Base-by-base conservation (phyloP, 2,113 vertebrate species). In the Solea solea region DNA sequence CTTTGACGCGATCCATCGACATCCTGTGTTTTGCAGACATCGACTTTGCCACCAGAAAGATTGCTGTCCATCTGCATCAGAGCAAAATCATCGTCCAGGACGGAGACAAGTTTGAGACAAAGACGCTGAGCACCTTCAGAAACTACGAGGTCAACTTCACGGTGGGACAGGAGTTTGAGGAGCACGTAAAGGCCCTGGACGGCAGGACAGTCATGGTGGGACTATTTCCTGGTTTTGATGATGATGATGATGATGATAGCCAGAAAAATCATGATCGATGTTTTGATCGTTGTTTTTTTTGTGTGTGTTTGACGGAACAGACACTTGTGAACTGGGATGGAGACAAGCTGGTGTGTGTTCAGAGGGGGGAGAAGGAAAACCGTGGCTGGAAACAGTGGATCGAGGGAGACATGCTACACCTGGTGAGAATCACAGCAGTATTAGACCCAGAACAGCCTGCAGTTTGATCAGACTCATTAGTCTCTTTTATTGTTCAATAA, bases 341-440 rank as follows among this genome's bases (percentile, higher is more conserved):
- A 0, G 94, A 98, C 70, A 95, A 94, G 72, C 90, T 98, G 34
- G 86, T 97, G 55, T 94, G 94, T 54, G 94, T 98, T 45, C 97
- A 99, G 90, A 97, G 96, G 52, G 98, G 98, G 0, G 97, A 98
- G 72, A 99, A 99, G 82, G 90, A 93, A 8, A 98, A 98, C 59
- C 95, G 97, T 0, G 96, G 97, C 72, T 99, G 98, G 98, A 97
- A 76, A 74, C 95, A 98, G 0, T 99, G 98, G 97, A 93, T 99
- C 4, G 96, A 98, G 76, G 98, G 95, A 64, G 96, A 96, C 76
- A 57, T 94, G 69, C 90, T 99, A 25, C 86, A 97, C 72, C 74
- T 96, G 94, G 97, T 99, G 93, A 95, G 95, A 71, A 4, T 2
- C 34, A 34, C 34, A 34, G 34, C 34, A 34, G 5, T 34, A 34